Conservation (phyloP, 2,113 vertebrate genomes). For the Cyanoramphus novaezelandiae region DNA sequence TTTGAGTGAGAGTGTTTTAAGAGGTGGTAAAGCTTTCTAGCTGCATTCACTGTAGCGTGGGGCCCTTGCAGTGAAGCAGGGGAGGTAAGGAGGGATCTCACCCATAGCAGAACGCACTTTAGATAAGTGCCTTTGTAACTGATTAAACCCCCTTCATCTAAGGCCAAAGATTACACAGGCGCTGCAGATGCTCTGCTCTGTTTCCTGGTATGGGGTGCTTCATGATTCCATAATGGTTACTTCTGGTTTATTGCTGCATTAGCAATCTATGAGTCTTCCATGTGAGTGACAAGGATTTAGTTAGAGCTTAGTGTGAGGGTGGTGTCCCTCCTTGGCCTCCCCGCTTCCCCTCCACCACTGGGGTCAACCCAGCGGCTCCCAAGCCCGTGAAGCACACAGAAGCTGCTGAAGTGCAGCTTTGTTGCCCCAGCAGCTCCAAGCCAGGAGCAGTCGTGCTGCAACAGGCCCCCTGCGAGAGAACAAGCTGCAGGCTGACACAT, state of each 20-base stretch:
- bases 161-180: background rate
- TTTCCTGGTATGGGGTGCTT: background rate
- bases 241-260: background rate
- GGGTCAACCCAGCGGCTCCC: background rate
- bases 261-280: background rate
- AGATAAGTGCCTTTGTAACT: background rate
- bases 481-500: constrained; percentile 34
- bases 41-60: rapidly evolving
- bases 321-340: background rate
- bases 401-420: background rate
- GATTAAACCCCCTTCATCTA: background rate
- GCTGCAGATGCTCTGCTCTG: background rate
- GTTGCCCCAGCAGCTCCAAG: background rate
- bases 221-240: background rate
- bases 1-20: background rate
- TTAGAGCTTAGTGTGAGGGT: background rate
- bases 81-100: background rate
- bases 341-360: background rate
- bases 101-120: rapidly evolving
- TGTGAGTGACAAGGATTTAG: background rate
- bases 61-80: background rate
- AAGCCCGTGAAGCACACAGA: background rate
- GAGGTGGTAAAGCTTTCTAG: background rate
- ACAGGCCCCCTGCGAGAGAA: background rate
- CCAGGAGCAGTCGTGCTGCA: background rate